A percentile compares a stretch with the other conserved stretches of the same genome.
phyloP scores from a whole-genome alignment of 2,113 vertebrate genomes.

The Phoenicopterus ruber region DNA sequence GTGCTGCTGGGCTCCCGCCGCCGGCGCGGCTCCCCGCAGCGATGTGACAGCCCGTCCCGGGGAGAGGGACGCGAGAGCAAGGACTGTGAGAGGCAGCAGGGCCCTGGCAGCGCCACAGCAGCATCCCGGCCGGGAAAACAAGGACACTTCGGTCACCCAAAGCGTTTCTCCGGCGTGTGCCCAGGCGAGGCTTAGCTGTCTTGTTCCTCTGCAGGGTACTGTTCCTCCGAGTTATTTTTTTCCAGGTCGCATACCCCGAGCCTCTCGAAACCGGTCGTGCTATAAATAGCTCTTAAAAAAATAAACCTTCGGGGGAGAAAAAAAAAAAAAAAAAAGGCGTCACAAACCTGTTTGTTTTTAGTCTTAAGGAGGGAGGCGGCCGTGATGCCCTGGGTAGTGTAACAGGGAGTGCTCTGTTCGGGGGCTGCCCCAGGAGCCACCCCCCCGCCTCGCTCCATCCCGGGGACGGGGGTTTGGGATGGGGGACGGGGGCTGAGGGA shows the following conservation, averaged over 20 bases:
- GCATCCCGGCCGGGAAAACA: background rate
- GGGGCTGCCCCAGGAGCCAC: background rate
- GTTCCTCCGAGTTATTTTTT: slow-evolving; percentile 25
- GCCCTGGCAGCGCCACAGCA: slow-evolving; percentile 5
- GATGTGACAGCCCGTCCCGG: background rate
- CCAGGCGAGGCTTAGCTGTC: slow-evolving; percentile 58
- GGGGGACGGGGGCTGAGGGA: rapidly evolving
- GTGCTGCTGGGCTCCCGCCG: background rate
- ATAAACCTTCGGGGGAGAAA: slow-evolving; percentile 26
- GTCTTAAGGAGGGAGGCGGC: background rate
- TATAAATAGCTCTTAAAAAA: slow-evolving; percentile 56
- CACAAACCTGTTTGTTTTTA: slow-evolving; percentile 54
- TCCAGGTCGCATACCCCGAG: slow-evolving; percentile 35
- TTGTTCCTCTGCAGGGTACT: slow-evolving; percentile 1
- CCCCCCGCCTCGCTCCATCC: background rate
- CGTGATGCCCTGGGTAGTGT: background rate
- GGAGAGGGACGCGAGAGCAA: background rate
- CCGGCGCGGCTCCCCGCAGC: background rate
- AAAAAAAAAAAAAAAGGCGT: background rate
- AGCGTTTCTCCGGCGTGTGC: slow-evolving; percentile 4
- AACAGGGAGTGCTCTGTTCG: slow-evolving; percentile 61
- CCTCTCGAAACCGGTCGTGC: background rate
- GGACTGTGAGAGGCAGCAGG: slow-evolving; percentile 11
- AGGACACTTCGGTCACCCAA: slow-evolving; percentile 47
- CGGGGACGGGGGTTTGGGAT: background rate